phyloP scores from a whole-genome alignment of 2,888 invertebrate genomes.

The Marasmarcha lunaedactyla region DNA sequence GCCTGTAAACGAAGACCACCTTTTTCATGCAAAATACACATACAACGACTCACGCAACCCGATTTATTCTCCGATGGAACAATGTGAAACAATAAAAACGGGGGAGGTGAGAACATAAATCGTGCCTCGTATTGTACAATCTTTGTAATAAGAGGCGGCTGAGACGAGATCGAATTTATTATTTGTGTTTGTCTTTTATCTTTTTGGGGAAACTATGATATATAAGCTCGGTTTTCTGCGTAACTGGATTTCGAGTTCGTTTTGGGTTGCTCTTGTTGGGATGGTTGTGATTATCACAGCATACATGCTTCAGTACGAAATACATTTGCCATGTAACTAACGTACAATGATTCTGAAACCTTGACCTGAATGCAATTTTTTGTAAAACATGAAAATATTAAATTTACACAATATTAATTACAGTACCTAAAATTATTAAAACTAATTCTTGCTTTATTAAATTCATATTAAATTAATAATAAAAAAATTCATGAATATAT shows the following conservation, averaged over 20 bases:
- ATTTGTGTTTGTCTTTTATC: slow-evolving; percentile 10
- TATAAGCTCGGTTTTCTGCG: too few species aligned
- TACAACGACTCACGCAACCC: slow-evolving; percentile 25
- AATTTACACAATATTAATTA: too few species aligned
- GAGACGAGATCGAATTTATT: slow-evolving; percentile 21
- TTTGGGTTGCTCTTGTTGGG: background rate
- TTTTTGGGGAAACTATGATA: background rate
- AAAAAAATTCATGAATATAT: too few species aligned
- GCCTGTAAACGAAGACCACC: slow-evolving; percentile 15
- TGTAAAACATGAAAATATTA: too few species aligned
- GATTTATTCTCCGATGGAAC: slow-evolving; percentile 29
- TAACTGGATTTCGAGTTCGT: slow-evolving; percentile 1
- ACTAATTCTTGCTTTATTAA: too few species aligned
- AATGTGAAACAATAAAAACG: slow-evolving; percentile 30
- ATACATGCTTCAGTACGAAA: too few species aligned
- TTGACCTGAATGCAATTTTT: too few species aligned
- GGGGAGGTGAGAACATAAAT: slow-evolving; percentile 24
- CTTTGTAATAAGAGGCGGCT: slow-evolving; percentile 21
- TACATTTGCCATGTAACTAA: too few species aligned
- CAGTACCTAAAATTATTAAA: too few species aligned
- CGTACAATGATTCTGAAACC: too few species aligned
- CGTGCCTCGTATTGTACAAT: slow-evolving; percentile 14
- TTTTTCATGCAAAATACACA: slow-evolving; percentile 37
- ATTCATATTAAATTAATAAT: too few species aligned
- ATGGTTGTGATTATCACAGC: too few species aligned